Evolutionary conservation across 1,140 invertebrate genomes (phyloP).

Genomic region (Hermatobates lingyangjiaoensis): DNA sequence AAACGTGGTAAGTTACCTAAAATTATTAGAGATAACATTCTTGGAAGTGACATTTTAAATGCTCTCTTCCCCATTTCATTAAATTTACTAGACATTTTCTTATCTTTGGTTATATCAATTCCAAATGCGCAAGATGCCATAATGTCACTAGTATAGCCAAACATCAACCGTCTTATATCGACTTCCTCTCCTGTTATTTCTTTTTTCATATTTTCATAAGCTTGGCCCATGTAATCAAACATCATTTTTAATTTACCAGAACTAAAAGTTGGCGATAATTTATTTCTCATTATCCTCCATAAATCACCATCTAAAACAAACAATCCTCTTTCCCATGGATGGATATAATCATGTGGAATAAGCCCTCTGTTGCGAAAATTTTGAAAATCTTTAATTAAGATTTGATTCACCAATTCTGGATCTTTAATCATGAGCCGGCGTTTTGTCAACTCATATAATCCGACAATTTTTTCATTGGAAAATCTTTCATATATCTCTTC

Average conservation of each 20-base stretch:
- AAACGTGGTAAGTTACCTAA: slow-evolving; percentile 6
- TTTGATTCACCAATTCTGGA: slow-evolving; percentile 19
- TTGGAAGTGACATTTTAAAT: slow-evolving; percentile 20
- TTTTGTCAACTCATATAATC: slow-evolving; percentile 16
- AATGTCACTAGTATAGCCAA: slow-evolving; percentile 31
- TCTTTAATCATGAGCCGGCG: slow-evolving; percentile 21
- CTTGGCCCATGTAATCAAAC: slow-evolving; percentile 26
- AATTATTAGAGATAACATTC: neutral
- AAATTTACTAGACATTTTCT: slow-evolving; percentile 30
- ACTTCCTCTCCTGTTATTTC: slow-evolving; percentile 21
- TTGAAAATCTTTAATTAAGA: slow-evolving; percentile 23
- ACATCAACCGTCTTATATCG: slow-evolving; percentile 28
- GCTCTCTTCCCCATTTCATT: slow-evolving; percentile 13
- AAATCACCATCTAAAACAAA: slow-evolving; percentile 19
- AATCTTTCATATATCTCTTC: slow-evolving; percentile 10
- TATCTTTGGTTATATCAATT: slow-evolving; percentile 30
- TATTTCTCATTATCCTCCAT: slow-evolving; percentile 34
- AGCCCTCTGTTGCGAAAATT: slow-evolving; percentile 19
- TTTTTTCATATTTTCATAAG: slow-evolving; percentile 23
- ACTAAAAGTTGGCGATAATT: slow-evolving; percentile 37
- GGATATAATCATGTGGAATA: slow-evolving; percentile 7
- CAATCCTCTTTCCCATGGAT: neutral
- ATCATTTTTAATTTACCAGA: slow-evolving; percentile 36
- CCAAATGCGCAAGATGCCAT: slow-evolving; percentile 37
- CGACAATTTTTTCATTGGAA: slow-evolving; percentile 11